Percentiles rank a stretch among this genome's conserved stretches.
phyloP scores from a whole-genome alignment of 2,888 invertebrate genomes.

The Epistrophe grossulariae region DNA sequence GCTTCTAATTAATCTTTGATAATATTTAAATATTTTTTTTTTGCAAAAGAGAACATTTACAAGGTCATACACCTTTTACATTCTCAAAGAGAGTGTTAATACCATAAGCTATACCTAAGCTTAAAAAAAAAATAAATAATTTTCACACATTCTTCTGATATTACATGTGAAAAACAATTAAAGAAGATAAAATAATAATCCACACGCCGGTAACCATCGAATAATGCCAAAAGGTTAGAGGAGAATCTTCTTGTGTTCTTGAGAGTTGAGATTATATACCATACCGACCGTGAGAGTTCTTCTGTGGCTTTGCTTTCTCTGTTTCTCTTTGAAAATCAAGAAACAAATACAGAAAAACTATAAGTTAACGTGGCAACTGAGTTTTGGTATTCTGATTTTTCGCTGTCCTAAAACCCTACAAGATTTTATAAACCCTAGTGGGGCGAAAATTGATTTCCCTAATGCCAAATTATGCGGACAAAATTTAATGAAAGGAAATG shows the following conservation, averaged over 20 bases:
- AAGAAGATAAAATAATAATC: constrained; percentile 39
- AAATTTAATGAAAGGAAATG: no score
- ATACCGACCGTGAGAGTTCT: constrained; percentile 8
- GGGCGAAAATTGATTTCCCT: not conserved
- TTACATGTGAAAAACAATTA: constrained; percentile 19
- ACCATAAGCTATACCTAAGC: not conserved
- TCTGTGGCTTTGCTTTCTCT: constrained; percentile 4
- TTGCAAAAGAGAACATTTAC: constrained; percentile 32
- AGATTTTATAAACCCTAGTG: not conserved
- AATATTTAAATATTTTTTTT: constrained; percentile 10
- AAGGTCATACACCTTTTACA: constrained; percentile 58
- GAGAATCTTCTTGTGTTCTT: constrained; percentile 20
- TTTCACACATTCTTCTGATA: constrained; percentile 31
- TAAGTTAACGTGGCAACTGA: not conserved
- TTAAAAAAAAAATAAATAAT: not conserved
- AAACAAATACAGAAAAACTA: constrained; percentile 22
- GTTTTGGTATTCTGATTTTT: not conserved
- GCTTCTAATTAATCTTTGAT: constrained; percentile 1
- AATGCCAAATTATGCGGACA: not conserved
- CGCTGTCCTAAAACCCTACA: not conserved
- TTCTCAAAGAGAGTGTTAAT: constrained; percentile 14
- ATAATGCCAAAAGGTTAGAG: constrained; percentile 21
- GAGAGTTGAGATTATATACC: not conserved
- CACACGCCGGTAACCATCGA: constrained; percentile 13
- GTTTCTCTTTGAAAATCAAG: constrained; percentile 13